Evolutionary conservation across 2,797 vertebrate genomes (phyloP).

Genomic region (Podarcis siculus): DNA sequence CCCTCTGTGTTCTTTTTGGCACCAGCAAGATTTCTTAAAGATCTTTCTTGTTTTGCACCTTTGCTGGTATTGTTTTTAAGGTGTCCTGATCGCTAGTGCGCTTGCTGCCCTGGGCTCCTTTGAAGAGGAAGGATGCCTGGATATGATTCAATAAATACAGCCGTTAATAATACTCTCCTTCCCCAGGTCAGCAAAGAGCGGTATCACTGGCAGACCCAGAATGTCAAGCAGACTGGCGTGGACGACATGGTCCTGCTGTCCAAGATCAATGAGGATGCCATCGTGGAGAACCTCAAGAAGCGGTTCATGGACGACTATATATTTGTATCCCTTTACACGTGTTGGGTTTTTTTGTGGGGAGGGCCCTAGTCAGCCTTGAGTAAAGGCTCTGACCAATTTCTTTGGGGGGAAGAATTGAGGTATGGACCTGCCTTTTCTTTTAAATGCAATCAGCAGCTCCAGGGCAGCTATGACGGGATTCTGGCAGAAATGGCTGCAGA

Average conservation of each 20-base stretch:
- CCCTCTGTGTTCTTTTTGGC: too few species aligned
- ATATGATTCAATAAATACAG: too few species aligned
- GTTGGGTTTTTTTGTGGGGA: neutral
- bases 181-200: slow-evolving; percentile 85
- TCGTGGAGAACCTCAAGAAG: slow-evolving; percentile 87
- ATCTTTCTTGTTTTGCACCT: too few species aligned
- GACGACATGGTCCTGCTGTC: slow-evolving; percentile 89
- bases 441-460: too few species aligned
- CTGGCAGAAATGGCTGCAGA: too few species aligned
- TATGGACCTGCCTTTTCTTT: neutral
- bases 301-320: slow-evolving; percentile 85
- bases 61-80: too few species aligned
- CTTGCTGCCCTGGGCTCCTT: too few species aligned
- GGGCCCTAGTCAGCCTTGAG: neutral
- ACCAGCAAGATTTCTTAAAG: too few species aligned
- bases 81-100: too few species aligned
- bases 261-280: slow-evolving; percentile 87
- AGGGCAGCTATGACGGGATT: too few species aligned
- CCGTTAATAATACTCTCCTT: too few species aligned
- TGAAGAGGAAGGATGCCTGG: neutral
- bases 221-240: slow-evolving; percentile 85
- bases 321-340: slow-evolving; percentile 50
- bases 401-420: neutral
- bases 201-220: slow-evolving; percentile 88
- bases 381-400: too few species aligned